These are phyloP conservation scores for Cantharis rustica DNA, from an alignment of 2,888 invertebrate genomes.

Conservation along the genomic window DNA sequence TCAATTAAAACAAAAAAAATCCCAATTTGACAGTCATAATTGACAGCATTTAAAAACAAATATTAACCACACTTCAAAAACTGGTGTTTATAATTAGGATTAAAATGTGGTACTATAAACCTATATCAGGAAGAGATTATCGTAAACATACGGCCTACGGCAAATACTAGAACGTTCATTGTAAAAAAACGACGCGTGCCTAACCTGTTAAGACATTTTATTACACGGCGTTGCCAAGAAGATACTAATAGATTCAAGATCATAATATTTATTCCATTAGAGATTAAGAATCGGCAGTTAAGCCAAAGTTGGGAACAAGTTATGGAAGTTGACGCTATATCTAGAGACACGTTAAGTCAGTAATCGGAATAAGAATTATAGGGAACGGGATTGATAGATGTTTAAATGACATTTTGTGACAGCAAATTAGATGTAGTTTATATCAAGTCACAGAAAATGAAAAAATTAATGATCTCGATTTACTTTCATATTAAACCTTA, in stretches of 20 bases:
- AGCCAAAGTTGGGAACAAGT: slow-evolving; percentile 28
- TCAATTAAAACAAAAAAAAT: not conserved
- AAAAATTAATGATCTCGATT: not conserved
- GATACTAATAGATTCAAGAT: slow-evolving; percentile 26
- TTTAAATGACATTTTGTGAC: slow-evolving; percentile 21
- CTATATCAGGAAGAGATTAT: not conserved
- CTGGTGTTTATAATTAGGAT: not conserved
- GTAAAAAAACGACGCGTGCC: slow-evolving; percentile 26
- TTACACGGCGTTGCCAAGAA: slow-evolving; percentile 19
- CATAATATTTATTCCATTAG: slow-evolving; percentile 30
- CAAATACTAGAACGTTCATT: slow-evolving; percentile 21
- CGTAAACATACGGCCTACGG: not conserved
- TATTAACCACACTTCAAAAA: not conserved
- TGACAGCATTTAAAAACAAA: not conserved
- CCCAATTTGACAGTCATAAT: not conserved
- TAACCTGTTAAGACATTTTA: slow-evolving; percentile 27
- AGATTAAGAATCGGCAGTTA: slow-evolving; percentile 27
- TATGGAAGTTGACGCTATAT: slow-evolving; percentile 24
- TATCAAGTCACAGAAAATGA: not conserved
- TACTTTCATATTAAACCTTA: not conserved
- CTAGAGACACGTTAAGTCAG: slow-evolving; percentile 19
- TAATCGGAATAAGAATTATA: slow-evolving; percentile 24
- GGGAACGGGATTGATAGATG: slow-evolving; percentile 22
- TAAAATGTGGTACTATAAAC: not conserved
- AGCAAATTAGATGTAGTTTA: slow-evolving; percentile 19